phyloP scores from a whole-genome alignment of 2,797 vertebrate species.

The Lacerta agilis region DNA sequence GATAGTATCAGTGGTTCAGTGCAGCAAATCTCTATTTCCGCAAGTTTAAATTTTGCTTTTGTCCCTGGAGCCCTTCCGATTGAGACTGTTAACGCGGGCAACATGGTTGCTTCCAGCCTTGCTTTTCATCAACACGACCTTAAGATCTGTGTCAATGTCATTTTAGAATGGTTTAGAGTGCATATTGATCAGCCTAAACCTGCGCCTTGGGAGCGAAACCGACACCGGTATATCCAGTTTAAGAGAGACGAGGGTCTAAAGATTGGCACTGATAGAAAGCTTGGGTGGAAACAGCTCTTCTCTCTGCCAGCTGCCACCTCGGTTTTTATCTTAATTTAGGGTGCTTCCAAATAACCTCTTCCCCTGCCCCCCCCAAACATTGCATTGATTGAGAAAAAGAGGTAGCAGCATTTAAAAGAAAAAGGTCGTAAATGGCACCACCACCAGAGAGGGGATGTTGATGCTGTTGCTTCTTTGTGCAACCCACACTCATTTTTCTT shows the following conservation, averaged over 20 bases:
- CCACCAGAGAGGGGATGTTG: background rate
- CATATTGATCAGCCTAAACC: slow-evolving; percentile 22
- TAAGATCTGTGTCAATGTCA: slow-evolving; percentile 33
- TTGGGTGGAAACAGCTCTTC: background rate
- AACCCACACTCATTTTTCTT: background rate
- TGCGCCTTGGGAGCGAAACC: slow-evolving; percentile 12
- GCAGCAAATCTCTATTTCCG: background rate
- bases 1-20: background rate
- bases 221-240: slow-evolving; percentile 15
- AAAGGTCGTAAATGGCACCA: background rate
- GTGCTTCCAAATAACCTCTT: background rate
- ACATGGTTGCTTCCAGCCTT: background rate
- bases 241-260: slow-evolving; percentile 2
- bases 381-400: background rate
- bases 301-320: background rate
- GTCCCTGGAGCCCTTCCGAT: background rate
- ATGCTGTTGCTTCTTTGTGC: background rate
- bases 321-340: background rate
- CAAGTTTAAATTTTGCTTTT: background rate
- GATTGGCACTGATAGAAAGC: slow-evolving; percentile 9
- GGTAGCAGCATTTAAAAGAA: background rate
- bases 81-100: background rate
- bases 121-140: slow-evolving; percentile 26
- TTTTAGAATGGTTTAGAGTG: slow-evolving; percentile 24
- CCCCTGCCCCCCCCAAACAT: background rate